Base-by-base conservation (phyloP, 2,888 invertebrate species). In the Rhorus exstirpatorius region DNA sequence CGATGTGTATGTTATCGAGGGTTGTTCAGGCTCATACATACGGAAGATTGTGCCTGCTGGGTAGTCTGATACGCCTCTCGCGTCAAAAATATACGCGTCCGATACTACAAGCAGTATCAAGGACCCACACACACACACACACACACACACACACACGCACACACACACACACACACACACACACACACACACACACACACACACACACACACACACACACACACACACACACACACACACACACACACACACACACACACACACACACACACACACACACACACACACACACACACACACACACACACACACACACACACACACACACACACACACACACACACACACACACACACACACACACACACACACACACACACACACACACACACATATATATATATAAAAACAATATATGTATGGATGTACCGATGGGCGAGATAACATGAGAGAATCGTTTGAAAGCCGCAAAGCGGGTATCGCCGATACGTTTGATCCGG, bases 401-500 rank as follows among this genome's bases (percentile, higher is more conserved):
- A 10, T 44, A 10, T 44, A 10, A n/a, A 6, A 2, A 6, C n/a
- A 4, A 38, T 53, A 35, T 24, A 67, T 24, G n/a, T n/a, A 68
- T 68, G 38, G 38, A 41, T 81, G 78, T 83, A 68, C 60, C 65
- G 85, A 80, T 60, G 44, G 38, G n/a, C 19, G 8, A 65, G 67
- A 53, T 65, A 82, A 71, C 70, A 61, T 51, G 44, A 60, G 84
- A 72, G 74, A 44, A 84, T 31, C 83, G 87, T 86, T 87, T 84
- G 84, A 89, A 87, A 89, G 84, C 90, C 88, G 70, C 89, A 88
- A 88, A 88, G 86, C 79, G 46, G 41, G 72, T 87, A 89, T 81
- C 88, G 89, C 87, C 88, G 88, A 90, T 90, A 89, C 88, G 89
- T 90, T 90, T 90, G 88, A 89, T 91, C 89, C 85, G 86, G 72